A percentile compares a stretch with the other conserved stretches of the same genome.
These are phyloP conservation scores for Meles meles DNA, from an alignment of 2,113 vertebrate species.

Conservation along the genomic window DNA sequence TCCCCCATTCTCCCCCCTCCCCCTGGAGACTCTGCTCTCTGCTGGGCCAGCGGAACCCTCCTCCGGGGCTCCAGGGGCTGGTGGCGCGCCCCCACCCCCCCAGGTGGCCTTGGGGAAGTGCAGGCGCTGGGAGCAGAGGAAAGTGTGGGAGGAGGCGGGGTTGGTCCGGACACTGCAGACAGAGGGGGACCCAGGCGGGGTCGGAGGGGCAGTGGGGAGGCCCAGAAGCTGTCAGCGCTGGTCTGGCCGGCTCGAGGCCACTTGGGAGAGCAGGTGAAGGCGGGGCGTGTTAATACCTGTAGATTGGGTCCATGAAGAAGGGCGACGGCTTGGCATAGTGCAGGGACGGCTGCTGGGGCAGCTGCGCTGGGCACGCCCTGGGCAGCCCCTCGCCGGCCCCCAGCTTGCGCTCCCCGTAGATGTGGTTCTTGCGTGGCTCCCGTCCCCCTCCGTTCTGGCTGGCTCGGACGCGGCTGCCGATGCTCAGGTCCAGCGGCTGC, in stretches of 20 bases:
- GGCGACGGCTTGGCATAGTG: conserved; percentile 98
- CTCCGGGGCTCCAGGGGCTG: fast-evolving
- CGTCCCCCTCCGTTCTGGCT: conserved; percentile 90
- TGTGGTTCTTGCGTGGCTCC: conserved; percentile 91
- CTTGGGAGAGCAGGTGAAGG: conserved; percentile 47
- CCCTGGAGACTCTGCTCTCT: too few relatives aligned
- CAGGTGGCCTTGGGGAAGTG: not conserved
- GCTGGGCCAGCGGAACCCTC: not conserved
- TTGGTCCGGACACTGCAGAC: not conserved
- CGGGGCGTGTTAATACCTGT: conserved; percentile 96
- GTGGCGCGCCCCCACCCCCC: not conserved
- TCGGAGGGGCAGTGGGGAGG: fast-evolving
- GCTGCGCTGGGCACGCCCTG: conserved; percentile 87
- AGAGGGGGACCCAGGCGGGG: fast-evolving
- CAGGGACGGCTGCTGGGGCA: conserved; percentile 92
- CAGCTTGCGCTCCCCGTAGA: conserved; percentile 89
- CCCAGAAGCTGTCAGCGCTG: not conserved
- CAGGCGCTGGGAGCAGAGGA: not conserved
- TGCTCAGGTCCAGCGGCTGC: conserved; percentile 97
- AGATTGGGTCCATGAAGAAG: conserved; percentile 99
- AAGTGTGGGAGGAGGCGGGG: not conserved
- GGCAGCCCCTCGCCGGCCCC: conserved; percentile 85
- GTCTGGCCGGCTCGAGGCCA: fast-evolving
- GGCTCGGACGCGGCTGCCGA: conserved; percentile 91
- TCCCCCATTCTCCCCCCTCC: not conserved